Evolutionary conservation across 2,888 invertebrate genomes (phyloP).

Genomic region (Xestia ashworthii): DNA sequence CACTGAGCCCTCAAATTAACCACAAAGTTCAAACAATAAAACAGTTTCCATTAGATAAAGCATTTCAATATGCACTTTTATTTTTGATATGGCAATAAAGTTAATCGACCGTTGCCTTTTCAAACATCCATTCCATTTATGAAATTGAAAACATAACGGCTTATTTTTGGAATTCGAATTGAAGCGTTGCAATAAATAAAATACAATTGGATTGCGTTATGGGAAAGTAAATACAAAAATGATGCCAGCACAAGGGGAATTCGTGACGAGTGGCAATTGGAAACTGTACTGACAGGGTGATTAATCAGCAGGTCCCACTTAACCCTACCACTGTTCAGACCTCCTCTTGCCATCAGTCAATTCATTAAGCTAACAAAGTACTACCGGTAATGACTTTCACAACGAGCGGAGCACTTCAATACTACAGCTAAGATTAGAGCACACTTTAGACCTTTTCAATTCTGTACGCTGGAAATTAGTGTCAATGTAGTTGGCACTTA

Average conservation of each 20-base stretch:
- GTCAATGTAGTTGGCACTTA: conserved; percentile 16
- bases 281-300: conserved; percentile 89
- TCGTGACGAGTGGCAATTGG: conserved; percentile 88
- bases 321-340: conserved; percentile 89
- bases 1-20: conserved; percentile 70
- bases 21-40: conserved; percentile 68
- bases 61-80: conserved; percentile 44
- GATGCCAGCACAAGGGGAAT: conserved; percentile 78
- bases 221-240: conserved; percentile 75
- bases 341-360: conserved; percentile 89
- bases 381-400: conserved; percentile 88
- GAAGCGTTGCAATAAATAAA: conserved; percentile 64
- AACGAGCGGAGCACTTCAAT: conserved; percentile 81
- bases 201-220: conserved; percentile 64
- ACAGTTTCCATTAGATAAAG: conserved; percentile 47
- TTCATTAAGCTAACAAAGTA: conserved; percentile 90
- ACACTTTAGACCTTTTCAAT: conserved; percentile 69
- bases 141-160: conserved; percentile 69
- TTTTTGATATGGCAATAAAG: conserved; percentile 61
- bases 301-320: conserved; percentile 89
- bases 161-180: conserved; percentile 65
- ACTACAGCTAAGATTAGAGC: conserved; percentile 77
- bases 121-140: conserved; percentile 69
- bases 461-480: conserved; percentile 60
- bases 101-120: conserved; percentile 58